Conservation (phyloP, 2,888 invertebrate species). For the Drosophila pseudotakahashii region DNA sequence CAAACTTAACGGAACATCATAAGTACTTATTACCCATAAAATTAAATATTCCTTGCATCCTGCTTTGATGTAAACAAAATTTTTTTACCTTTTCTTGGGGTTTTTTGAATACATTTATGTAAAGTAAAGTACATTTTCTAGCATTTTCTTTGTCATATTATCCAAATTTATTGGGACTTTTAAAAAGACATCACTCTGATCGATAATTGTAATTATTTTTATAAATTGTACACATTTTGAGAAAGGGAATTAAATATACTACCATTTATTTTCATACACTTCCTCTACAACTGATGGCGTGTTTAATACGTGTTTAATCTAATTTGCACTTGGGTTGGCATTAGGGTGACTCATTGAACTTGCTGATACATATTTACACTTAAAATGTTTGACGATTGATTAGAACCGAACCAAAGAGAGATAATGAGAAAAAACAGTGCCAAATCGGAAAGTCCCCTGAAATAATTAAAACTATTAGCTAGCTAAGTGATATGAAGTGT, state of each 20-base stretch:
- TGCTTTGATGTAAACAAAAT: too few relatives aligned
- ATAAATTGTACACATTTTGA: background rate
- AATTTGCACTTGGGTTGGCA: constrained; percentile 5
- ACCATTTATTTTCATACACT: background rate
- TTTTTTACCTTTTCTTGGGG: too few relatives aligned
- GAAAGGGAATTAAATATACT: background rate
- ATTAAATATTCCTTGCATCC: too few relatives aligned
- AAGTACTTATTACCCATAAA: too few relatives aligned
- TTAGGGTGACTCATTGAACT: constrained; percentile 1
- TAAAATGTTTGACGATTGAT: constrained; percentile 16
- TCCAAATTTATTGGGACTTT: too few relatives aligned
- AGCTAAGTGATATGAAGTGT: constrained; percentile 25
- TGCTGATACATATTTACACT: constrained; percentile 4
- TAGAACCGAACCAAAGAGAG: background rate
- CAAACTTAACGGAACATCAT: too few relatives aligned
- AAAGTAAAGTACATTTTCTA: too few relatives aligned
- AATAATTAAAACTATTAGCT: constrained; percentile 5
- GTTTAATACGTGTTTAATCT: constrained; percentile 10
- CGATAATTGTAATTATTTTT: background rate
- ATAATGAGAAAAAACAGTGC: constrained; percentile 2
- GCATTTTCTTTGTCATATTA: too few relatives aligned
- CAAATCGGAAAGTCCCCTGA: background rate
- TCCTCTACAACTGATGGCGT: background rate
- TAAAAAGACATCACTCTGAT: too few relatives aligned
- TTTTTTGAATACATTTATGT: too few relatives aligned